Percentiles rank a stretch among this genome's conserved stretches.
Evolutionary conservation across 2,797 vertebrate genomes (phyloP).

Genomic region (Semaprochilodus insignis): DNA sequence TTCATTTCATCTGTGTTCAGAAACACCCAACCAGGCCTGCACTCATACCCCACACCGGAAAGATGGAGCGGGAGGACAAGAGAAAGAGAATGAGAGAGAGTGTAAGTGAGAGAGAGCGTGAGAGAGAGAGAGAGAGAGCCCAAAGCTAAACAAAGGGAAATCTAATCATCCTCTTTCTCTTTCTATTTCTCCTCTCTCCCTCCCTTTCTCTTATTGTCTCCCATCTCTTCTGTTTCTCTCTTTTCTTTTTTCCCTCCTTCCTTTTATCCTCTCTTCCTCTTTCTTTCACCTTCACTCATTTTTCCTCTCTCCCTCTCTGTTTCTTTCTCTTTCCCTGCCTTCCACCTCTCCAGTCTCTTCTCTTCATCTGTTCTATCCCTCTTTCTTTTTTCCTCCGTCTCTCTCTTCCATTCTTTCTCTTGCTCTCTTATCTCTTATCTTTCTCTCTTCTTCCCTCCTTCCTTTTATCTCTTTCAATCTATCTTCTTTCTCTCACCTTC

Average conservation of each 20-base stretch:
- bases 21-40: conserved; percentile 45
- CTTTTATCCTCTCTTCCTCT: neutral
- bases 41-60: conserved; percentile 40
- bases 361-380: neutral
- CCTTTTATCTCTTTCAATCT: neutral
- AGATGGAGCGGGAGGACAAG: conserved; percentile 24
- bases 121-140: neutral
- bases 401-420: neutral
- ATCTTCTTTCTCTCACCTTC: no score
- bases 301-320: conserved; percentile 4
- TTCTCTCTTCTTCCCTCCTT: neutral
- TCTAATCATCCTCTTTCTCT: neutral
- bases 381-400: neutral
- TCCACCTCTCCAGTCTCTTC: neutral
- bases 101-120: neutral
- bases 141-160: conserved; percentile 33
- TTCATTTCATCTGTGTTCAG: conserved; percentile 48
- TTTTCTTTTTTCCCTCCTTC: neutral
- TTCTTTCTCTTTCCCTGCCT: neutral
- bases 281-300: neutral
- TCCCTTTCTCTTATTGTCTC: neutral
- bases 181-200: neutral
- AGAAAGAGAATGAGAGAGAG: neutral
- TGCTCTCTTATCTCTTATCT: neutral
- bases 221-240: neutral